Conservation (phyloP, 2,113 vertebrate species). For the Danionella cerebrum region DNA sequence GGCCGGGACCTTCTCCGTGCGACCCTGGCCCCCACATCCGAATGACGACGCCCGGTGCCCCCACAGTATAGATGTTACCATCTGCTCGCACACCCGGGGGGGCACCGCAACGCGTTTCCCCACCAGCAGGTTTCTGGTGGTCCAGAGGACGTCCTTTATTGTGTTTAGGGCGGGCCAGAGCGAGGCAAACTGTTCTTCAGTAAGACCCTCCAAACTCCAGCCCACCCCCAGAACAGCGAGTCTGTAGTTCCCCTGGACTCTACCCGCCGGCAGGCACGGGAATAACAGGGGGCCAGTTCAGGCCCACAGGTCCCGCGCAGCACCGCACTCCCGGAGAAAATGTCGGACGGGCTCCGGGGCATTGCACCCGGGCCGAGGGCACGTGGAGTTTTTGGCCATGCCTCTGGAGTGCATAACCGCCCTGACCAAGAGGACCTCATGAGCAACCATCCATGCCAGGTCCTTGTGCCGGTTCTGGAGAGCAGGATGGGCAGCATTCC, state of each 20-base stretch:
- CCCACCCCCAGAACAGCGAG: constrained; percentile 1
- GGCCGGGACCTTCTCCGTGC: not conserved
- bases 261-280: constrained; percentile 9
- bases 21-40: not conserved
- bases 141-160: not conserved
- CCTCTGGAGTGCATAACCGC: constrained; percentile 14
- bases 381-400: not conserved
- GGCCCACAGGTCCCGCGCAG: constrained; percentile 16
- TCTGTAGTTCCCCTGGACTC: not conserved
- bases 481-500: not conserved
- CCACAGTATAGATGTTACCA: not conserved
- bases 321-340: constrained; percentile 7
- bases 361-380: not conserved
- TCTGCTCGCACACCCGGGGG: not conserved
- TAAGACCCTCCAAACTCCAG: not conserved
- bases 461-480: not conserved
- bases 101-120: not conserved
- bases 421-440: constrained; percentile 17
- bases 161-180: constrained; percentile 9
- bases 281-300: not conserved
- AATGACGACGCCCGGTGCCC: not conserved
- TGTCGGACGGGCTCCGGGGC: not conserved
- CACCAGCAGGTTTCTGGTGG: constrained; percentile 25
- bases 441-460: not conserved
- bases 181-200: not conserved